Evolutionary conservation across 2,888 invertebrate genomes (phyloP), one percentile per base, ranked within the genome.

Genomic region (Altica lythri): DNA sequence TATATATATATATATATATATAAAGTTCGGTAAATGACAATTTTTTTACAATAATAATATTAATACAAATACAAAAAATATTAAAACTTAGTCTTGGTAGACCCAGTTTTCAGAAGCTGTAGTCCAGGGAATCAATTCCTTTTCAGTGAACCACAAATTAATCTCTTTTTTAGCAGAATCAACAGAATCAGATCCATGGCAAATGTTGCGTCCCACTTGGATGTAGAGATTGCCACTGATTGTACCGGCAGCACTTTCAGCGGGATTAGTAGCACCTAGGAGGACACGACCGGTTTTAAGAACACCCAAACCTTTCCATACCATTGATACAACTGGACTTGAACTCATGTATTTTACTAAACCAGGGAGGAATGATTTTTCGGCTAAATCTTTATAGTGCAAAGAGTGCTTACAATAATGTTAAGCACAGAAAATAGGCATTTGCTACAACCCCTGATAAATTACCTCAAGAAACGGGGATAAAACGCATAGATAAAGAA

Each of bases 111-210:
- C 86, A 63, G 82, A 81, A 73, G 89, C 90, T 53, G 90, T 88
- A 57, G 85, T 83, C 92, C 95, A 99, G 66, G 86, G 82, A 62
- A 90, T 82, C 38, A 95, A 80, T 79, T 88, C 88, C 66, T 92
- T 90, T 59, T 89, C 88, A 60, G 84, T 87, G 78, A 99, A 99
- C 99, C 99, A 99, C 65, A 99, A 81, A 56, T 79, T 84, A 68
- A 99, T 98, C 82, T 99, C 99, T 72, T 93, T 93, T 53, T 95
- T 87, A 19, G 98, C 99, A 37, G 94, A 93, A 67, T 95, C 96
- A 37, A 97, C 95, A 46, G 92, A 84, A 79, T 99, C 99, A 2
- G 96, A 97, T 49, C 98, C 99, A 74, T 99, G 99, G 68, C 93
- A 86, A 69, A 99, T 94, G 80, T 99, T 99, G 68, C 98, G 89